Evolutionary conservation across 2,888 invertebrate species (phyloP), one percentile per base, ranked within the genome.

Genomic region (Heliconius erato): DNA sequence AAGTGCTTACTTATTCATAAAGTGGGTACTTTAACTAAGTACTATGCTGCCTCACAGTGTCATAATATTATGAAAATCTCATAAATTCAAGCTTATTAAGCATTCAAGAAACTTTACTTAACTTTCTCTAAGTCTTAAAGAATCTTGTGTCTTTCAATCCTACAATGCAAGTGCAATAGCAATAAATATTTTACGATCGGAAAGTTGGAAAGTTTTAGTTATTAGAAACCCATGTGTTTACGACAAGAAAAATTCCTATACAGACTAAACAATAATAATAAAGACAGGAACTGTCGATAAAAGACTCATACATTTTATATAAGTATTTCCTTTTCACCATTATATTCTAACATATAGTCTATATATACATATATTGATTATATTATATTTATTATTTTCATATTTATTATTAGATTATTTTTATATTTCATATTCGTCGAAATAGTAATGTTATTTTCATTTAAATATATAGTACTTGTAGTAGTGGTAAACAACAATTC

Each of bases 141-240:
- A 67, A 67, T 68, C 68, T 49, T 49, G 78, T 68, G 76, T 76
- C 76, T 76, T 49, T 68, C 49, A 67, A 68, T 78, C 78, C 67
- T 44, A 78, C 78, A 78, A 78, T 78, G 78, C 78, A 49, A 78
- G 68, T 78, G 78, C 65, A 67, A 78, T 78, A 78, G 78, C 78
- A 78, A 67, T 78, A 78, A 78, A 78, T 78, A 78, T 78, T 78
- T 78, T 68, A 78, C 78, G 78, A 78, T 67, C 67, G 78, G 78
- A 78, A 78, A 78, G 78, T 78, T 78, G 67, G 78, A 78, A 78
- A 78, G 78, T 68, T 78, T 44, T 49, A 26, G 67, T 67, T 49
- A 67, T 67, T 68, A 67, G 44, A 67, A 67, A 78, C 32, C 14
- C 40, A 12, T 26, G 63, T 63, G 35, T 68, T 49, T 78, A 68